phyloP scores from a whole-genome alignment of 2,797 vertebrate species.

The Rhinoraja longicauda region DNA sequence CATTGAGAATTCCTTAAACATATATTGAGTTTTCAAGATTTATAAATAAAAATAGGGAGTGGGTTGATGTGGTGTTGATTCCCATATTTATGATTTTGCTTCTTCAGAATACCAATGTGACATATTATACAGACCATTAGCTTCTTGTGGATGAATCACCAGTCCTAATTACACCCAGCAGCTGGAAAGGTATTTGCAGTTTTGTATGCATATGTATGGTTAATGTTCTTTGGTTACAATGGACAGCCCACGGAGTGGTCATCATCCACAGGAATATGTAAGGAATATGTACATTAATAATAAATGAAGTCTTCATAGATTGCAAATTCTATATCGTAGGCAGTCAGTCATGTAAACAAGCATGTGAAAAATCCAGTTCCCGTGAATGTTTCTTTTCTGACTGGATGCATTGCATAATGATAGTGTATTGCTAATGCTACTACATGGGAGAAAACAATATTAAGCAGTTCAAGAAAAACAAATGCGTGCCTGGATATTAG shows the following conservation, averaged over 20 bases:
- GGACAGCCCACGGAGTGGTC: background rate
- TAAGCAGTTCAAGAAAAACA: background rate
- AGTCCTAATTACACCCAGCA: background rate
- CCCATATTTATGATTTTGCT: constrained; percentile 4
- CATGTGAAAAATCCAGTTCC: background rate
- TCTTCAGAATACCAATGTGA: background rate
- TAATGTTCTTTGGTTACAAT: background rate
- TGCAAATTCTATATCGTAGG: background rate
- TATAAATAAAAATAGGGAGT: constrained; percentile 25
- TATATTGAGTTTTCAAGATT: background rate
- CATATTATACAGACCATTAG: background rate
- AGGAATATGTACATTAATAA: background rate
- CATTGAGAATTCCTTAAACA: constrained; percentile 1
- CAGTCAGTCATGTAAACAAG: background rate
- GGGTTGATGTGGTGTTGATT: background rate
- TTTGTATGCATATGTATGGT: background rate
- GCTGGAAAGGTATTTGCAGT: background rate
- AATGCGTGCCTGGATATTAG: background rate
- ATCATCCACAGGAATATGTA: constrained; percentile 4
- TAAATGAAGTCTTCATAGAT: background rate
- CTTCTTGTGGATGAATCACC: background rate
- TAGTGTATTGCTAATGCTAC: background rate
- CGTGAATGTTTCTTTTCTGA: background rate
- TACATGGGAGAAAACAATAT: background rate
- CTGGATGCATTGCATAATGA: background rate